Percentiles rank a stretch among this genome's conserved stretches.
phyloP scores from a whole-genome alignment of 2,888 invertebrate genomes.

The Cryptocephalus moraei region DNA sequence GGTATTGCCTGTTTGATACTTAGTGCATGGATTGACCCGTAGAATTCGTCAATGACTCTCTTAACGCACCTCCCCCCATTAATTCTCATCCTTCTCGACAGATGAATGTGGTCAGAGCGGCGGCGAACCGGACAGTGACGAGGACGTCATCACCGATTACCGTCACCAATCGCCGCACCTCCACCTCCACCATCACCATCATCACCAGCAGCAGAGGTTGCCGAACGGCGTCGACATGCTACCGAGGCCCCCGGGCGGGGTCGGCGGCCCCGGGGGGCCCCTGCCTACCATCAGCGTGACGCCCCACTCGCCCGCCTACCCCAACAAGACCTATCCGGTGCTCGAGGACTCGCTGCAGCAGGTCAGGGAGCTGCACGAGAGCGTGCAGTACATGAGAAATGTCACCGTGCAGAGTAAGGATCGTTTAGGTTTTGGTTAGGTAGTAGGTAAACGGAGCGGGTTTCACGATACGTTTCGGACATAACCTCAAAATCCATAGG shows the following conservation, averaged over 20 bases:
- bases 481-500: too few species aligned
- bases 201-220: constrained; percentile 15
- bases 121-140: constrained; percentile 66
- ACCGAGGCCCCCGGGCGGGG: constrained; percentile 20
- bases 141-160: constrained; percentile 71
- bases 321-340: constrained; percentile 59
- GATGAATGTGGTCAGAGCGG: constrained; percentile 62
- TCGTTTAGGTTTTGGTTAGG: too few species aligned
- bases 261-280: constrained; percentile 34
- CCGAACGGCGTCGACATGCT: constrained; percentile 15
- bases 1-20: too few species aligned
- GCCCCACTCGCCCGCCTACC: constrained; percentile 73
- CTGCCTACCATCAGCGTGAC: constrained; percentile 80
- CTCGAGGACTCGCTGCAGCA: constrained; percentile 63
- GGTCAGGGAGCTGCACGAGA: constrained; percentile 63
- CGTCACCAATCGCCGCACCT: constrained; percentile 29
- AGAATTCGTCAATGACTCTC: background rate
- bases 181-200: too few species aligned
- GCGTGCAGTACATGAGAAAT: constrained; percentile 68
- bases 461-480: too few species aligned
- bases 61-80: background rate
- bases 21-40: too few species aligned
- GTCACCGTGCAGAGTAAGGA: constrained; percentile 39
- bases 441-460: too few species aligned
- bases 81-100: constrained; percentile 35